Percentiles rank a stretch among this genome's conserved stretches.
phyloP scores from a whole-genome alignment of 2,113 vertebrate species.

The Calyptommatus sinebrachiatus region DNA sequence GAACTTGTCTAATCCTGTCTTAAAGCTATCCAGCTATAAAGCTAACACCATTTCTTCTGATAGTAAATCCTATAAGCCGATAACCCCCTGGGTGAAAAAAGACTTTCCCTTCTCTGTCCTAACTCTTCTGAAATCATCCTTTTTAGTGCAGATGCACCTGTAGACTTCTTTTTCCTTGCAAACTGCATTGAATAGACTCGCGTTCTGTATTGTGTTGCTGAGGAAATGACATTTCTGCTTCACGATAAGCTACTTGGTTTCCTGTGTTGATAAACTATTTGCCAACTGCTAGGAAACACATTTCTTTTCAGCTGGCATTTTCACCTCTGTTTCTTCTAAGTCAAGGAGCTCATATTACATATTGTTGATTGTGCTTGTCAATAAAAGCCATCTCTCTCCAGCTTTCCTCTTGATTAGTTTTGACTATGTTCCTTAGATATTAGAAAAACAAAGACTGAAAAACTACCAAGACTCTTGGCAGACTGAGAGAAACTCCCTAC shows the following conservation, averaged over 20 bases:
- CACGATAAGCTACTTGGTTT: neutral
- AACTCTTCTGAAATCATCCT: too few species aligned
- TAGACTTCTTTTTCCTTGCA: neutral
- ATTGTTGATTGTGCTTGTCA: slow-evolving; percentile 27
- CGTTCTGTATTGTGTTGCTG: neutral
- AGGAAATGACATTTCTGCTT: slow-evolving; percentile 7
- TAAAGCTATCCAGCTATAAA: too few species aligned
- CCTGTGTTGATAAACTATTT: neutral
- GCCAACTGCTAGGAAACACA: neutral
- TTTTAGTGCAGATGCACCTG: too few species aligned
- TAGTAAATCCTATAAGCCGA: too few species aligned
- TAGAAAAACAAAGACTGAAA: neutral
- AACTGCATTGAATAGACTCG: neutral
- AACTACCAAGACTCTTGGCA: neutral
- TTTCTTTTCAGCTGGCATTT: neutral
- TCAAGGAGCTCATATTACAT: neutral
- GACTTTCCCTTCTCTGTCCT: too few species aligned
- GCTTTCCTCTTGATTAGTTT: slow-evolving; percentile 12
- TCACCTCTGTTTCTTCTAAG: neutral
- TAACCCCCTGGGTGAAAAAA: too few species aligned
- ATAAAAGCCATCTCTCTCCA: neutral
- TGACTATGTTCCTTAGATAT: neutral
- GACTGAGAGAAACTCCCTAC: neutral
- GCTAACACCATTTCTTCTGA: too few species aligned
- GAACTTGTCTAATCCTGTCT: too few species aligned